These are phyloP conservation scores for Hucho hucho DNA, from an alignment of 2,113 vertebrate genomes.

Conservation along the genomic window DNA sequence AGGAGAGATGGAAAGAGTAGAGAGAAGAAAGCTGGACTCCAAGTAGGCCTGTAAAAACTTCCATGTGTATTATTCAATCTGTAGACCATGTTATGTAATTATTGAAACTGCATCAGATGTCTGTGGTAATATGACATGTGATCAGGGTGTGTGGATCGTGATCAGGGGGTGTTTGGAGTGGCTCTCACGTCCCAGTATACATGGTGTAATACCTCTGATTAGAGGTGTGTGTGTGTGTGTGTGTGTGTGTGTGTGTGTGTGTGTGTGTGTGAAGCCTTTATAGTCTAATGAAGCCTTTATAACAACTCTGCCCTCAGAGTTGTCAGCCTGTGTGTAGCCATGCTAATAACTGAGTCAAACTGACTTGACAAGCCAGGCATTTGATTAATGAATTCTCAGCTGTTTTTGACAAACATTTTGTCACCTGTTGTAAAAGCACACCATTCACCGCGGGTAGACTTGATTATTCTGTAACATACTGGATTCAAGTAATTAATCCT, in stretches of 20 bases:
- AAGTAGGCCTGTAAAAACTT: too few relatives aligned
- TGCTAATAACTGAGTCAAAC: neutral
- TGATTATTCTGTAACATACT: constrained; percentile 35
- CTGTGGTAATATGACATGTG: neutral
- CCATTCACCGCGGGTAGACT: constrained; percentile 27
- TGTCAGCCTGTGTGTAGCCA: neutral
- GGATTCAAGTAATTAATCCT: constrained; percentile 49
- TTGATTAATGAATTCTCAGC: constrained; percentile 8
- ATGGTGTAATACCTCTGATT: neutral
- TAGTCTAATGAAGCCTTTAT: too few relatives aligned
- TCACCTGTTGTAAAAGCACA: constrained; percentile 6
- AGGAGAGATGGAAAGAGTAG: neutral
- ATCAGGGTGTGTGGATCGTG: neutral
- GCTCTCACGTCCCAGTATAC: neutral
- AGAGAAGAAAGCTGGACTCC: neutral
- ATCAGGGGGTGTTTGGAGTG: neutral
- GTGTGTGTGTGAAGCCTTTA: too few relatives aligned
- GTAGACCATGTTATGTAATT: too few relatives aligned
- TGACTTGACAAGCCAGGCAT: neutral
- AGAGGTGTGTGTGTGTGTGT: neutral
- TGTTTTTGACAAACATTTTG: constrained; percentile 11
- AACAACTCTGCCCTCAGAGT: neutral
- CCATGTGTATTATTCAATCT: too few relatives aligned
- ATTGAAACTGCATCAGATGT: neutral
- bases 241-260: neutral